phyloP scores from a whole-genome alignment of 2,888 invertebrate genomes.

The Tenthredo amoena region DNA sequence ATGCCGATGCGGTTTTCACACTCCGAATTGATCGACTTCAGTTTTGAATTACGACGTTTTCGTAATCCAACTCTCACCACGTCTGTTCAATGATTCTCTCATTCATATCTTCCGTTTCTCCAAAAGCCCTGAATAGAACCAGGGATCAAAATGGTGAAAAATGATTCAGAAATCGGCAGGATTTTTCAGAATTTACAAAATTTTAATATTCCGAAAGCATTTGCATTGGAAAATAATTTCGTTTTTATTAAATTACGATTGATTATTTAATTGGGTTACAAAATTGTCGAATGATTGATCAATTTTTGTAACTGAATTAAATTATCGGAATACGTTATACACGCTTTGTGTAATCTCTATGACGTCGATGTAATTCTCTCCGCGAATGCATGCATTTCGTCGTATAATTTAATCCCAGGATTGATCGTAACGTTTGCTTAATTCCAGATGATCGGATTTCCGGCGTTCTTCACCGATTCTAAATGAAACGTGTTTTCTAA shows the following conservation, averaged over 20 bases:
- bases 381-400: neutral
- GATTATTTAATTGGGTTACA: neutral
- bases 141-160: neutral
- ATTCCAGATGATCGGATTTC: conserved; percentile 32
- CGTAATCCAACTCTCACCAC: neutral
- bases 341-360: neutral
- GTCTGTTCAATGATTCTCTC: neutral
- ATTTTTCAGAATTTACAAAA: neutral
- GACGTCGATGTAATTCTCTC: neutral
- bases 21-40: neutral
- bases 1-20: neutral
- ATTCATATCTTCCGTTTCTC: neutral
- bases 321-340: neutral
- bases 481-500: neutral
- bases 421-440: neutral
- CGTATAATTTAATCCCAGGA: neutral
- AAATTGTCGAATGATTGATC: neutral
- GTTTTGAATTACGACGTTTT: neutral
- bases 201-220: neutral
- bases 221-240: neutral
- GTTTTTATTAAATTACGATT: neutral
- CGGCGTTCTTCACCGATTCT: neutral
- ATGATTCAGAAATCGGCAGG: neutral
- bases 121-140: neutral
- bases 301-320: neutral